Evolutionary conservation across 1,140 invertebrate genomes (phyloP), one percentile per base, ranked within the genome.

Genomic region (Ceratina japonica): DNA sequence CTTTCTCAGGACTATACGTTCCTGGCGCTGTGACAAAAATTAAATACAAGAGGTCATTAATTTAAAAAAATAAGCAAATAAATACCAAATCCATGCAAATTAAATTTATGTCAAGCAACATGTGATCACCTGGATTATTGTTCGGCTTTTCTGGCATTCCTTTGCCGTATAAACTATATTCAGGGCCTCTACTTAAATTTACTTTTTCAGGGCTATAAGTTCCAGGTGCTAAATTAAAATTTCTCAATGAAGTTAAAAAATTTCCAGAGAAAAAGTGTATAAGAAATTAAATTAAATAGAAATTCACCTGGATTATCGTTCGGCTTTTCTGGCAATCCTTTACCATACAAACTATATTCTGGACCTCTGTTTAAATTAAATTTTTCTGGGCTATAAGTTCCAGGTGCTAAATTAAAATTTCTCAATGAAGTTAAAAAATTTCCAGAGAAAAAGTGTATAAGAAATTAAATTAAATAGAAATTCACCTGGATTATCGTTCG

Each of bases 141-240:
- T 76, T 68, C n/a, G 20, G 75, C 16, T 77, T 77, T 15, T 63
- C 44, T 16, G 66, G 5, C 20, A 91, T 1, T 90, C 79, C 61
- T 93, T 93, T 91, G 49, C 94, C 93, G 80, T 87, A 95, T 94
- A 95, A 94, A 49, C 94, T 94, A 83, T 94, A 95, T 75, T 77
- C 78, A 81, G 87, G 80, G 75, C 89, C 87, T 87, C 72, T 81
- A 37, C 44, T 58, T n/a, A 82, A 65, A 24, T 83, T 88, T 85
- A 86, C 79, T 80, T 86, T 89, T 65, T 89, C 86, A n/a, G 87
- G 88, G 71, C 73, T 80, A 66, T 89, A 89, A 22, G 70, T 65
- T 75, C 80, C 85, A 69, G 88, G 88, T 65, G 86, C 88, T 89
- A 81, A 94, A 56, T 58, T 62, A 80, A 70, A 51, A 70, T 31